Evolutionary conservation across 1,140 invertebrate genomes (phyloP).

Genomic region (Aricia agestis): DNA sequence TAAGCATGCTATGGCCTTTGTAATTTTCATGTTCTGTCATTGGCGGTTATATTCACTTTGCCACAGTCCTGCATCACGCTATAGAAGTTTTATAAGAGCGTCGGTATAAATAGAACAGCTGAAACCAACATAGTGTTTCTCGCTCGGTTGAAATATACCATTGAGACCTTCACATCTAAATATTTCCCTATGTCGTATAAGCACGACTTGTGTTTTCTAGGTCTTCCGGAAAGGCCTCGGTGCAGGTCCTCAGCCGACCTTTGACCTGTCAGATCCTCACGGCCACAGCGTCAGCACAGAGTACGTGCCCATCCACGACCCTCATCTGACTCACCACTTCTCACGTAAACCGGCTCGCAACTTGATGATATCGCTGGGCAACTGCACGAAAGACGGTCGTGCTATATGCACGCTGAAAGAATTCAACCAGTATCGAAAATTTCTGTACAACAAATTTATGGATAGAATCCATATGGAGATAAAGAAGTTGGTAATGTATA

Average conservation of each 20-base stretch:
- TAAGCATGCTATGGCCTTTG: conserved; percentile 40
- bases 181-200: neutral
- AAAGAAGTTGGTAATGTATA: conserved; percentile 46
- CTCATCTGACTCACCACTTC: conserved; percentile 61
- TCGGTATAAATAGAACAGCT: too few species aligned
- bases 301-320: conserved; percentile 67
- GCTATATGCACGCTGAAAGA: conserved; percentile 63
- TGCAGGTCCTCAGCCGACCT: conserved; percentile 43
- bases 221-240: conserved; percentile 58
- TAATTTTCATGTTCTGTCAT: too few species aligned
- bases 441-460: conserved; percentile 64
- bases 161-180: too few species aligned
- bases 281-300: conserved; percentile 66
- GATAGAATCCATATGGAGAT: conserved; percentile 61
- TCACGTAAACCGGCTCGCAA: conserved; percentile 49
- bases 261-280: conserved; percentile 63
- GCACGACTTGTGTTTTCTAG: conserved; percentile 31
- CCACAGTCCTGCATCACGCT: too few species aligned
- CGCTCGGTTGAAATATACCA: too few species aligned
- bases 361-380: conserved; percentile 54
- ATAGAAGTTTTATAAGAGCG: too few species aligned
- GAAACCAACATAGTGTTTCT: too few species aligned
- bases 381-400: conserved; percentile 51
- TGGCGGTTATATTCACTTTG: too few species aligned
- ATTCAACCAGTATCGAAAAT: conserved; percentile 68